Base-by-base conservation (phyloP, 1,140 invertebrate species). In the Cecropterus lyciades region DNA sequence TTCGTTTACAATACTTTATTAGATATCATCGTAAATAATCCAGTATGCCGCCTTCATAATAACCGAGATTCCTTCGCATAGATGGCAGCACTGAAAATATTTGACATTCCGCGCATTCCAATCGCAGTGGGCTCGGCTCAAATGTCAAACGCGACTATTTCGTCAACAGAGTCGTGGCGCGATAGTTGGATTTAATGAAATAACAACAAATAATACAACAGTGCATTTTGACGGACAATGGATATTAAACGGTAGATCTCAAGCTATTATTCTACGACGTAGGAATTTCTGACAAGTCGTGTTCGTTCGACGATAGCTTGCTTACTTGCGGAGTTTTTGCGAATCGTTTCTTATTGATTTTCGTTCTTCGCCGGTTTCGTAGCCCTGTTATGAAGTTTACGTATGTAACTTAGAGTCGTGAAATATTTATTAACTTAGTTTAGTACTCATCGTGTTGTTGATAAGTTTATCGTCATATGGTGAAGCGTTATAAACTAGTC, bases 111-210 rank as follows among this genome's bases (percentile, higher is more conserved):
- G 43, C 67, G 77, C 79, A 92, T 92, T 92, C 92, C 92, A 73
- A 82, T 82, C 77, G 85, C 82, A 79, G 90, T 92, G 89, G 89
- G 88, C 89, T 87, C 89, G 90, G 87, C 91, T 91, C 92, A 93
- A 93, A 93, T 92, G 92, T 93, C 92, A 93, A 92, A 93, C 87
- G 84, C 85, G 81, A 90, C 87, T 92, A 93, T 92, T 93, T 92
- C 90, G 87, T 93, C 92, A 92, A 92, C 91, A 92, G 85, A 87
- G 79, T 85, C 83, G 85, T 85, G 80, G 91, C 83, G 85, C 92
- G 90, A 74, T 89, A 92, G 87, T 88, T 92, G 89, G 79, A 82
- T 87, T 89, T 90, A 86, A 85, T 86, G 79, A 88, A 89, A 87
- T 89, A 88, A 89, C 70, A 90, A 90, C 84, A 89, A 92, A 87